Conservation (phyloP, 2,888 invertebrate species). For the Pocota personata region DNA sequence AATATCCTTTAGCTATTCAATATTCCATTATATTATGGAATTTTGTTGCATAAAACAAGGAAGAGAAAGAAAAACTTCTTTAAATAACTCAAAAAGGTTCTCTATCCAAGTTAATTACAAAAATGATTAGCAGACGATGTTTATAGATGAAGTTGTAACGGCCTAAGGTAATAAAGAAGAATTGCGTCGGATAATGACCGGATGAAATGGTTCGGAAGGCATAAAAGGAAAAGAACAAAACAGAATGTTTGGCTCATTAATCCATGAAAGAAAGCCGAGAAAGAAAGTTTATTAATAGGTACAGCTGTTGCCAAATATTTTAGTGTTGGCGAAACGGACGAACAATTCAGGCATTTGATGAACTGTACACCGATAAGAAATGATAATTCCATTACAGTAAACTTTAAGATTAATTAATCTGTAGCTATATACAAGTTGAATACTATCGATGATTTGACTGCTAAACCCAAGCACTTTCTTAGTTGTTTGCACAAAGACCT, state of each 20-base stretch:
- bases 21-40: neutral
- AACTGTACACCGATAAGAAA: no score
- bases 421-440: no score
- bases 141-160: conserved; percentile 18
- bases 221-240: conserved; percentile 4
- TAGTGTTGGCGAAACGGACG: neutral
- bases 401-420: no score
- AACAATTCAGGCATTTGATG: neutral
- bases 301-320: neutral
- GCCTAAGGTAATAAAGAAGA: conserved; percentile 17
- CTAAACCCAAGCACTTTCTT: no score
- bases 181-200: conserved; percentile 1
- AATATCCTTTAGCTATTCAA: conserved; percentile 7
- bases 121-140: conserved; percentile 31
- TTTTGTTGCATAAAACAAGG: neutral
- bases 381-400: no score
- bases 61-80: neutral
- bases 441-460: no score
- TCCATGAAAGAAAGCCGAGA: neutral
- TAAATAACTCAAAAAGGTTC: conserved; percentile 7
- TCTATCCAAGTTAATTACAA: conserved; percentile 22
- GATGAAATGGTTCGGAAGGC: conserved; percentile 9
- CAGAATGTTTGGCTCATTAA: conserved; percentile 11
- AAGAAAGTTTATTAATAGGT: neutral
- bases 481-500: no score